Conservation (phyloP, 2,797 vertebrate species). For the Poecilia velifera region DNA sequence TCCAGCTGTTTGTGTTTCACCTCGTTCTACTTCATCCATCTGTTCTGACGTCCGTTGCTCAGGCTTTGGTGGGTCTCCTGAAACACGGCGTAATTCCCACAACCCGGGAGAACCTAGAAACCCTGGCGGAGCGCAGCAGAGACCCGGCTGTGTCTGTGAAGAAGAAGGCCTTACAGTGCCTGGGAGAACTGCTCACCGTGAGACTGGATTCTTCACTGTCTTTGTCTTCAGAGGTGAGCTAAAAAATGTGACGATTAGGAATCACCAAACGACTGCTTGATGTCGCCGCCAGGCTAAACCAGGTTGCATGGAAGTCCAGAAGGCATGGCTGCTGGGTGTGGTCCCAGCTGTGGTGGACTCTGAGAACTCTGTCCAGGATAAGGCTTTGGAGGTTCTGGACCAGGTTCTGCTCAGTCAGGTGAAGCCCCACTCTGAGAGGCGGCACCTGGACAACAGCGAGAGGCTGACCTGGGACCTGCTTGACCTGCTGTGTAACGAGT, state of each 20-base stretch:
- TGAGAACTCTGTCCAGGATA: constrained; percentile 90
- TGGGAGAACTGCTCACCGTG: constrained; percentile 90
- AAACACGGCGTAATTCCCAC: constrained; percentile 81
- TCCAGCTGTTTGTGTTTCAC: neutral
- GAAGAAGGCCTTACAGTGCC: constrained; percentile 90
- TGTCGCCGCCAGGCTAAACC: constrained; percentile 78
- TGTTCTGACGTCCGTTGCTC: neutral
- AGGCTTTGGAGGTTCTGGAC: constrained; percentile 89
- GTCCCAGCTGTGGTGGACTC: constrained; percentile 86
- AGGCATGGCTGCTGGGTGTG: constrained; percentile 88
- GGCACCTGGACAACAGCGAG: constrained; percentile 72
- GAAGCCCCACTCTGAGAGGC: constrained; percentile 66
- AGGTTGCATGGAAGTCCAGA: constrained; percentile 80
- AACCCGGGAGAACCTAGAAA: constrained; percentile 79
- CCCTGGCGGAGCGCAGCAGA: constrained; percentile 87
- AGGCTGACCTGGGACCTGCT: constrained; percentile 90
- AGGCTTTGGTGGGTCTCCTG: constrained; percentile 89
- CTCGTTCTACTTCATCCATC: neutral
- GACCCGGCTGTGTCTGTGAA: constrained; percentile 91
- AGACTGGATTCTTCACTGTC: constrained; percentile 49
- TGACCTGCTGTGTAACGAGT: constrained; percentile 83
- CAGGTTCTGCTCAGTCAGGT: constrained; percentile 85
- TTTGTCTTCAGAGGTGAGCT: neutral
- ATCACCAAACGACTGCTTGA: neutral
- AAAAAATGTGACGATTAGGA: neutral